Evolutionary conservation across 2,113 vertebrate genomes (phyloP).

Genomic region (Centropus unirufus): DNA sequence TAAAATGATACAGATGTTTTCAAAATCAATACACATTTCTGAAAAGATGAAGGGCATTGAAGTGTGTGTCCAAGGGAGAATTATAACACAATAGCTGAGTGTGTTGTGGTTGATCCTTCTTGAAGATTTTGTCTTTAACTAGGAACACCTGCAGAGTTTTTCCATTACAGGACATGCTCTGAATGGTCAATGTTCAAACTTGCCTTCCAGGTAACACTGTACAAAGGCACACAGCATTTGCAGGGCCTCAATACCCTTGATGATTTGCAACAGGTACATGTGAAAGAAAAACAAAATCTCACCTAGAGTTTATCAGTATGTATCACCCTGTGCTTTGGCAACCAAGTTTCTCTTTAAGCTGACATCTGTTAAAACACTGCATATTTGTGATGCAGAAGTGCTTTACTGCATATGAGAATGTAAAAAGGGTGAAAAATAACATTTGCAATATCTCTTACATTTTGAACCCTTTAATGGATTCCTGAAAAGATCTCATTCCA

Average conservation of each 20-base stretch:
- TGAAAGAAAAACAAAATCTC: background rate
- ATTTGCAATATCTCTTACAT: background rate
- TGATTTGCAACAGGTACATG: background rate
- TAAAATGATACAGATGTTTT: background rate
- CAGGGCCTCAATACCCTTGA: background rate
- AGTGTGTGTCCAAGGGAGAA: background rate
- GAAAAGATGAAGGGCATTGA: background rate
- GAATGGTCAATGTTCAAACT: background rate
- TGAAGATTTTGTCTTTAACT: background rate
- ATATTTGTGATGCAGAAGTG: background rate
- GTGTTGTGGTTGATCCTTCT: background rate
- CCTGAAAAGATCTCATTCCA: conserved; percentile 1
- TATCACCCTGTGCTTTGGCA: background rate
- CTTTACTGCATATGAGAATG: background rate
- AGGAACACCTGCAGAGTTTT: background rate
- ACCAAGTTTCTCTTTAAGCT: background rate
- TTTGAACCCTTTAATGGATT: background rate
- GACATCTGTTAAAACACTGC: background rate
- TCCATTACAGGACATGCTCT: rapidly evolving
- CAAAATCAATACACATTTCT: background rate
- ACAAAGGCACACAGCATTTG: background rate
- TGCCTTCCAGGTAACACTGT: background rate
- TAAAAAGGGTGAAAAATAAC: background rate
- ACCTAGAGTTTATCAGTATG: background rate
- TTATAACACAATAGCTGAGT: background rate